Base-by-base conservation (phyloP, 2,113 vertebrate genomes). In the Dendropsophus ebraccatus region DNA sequence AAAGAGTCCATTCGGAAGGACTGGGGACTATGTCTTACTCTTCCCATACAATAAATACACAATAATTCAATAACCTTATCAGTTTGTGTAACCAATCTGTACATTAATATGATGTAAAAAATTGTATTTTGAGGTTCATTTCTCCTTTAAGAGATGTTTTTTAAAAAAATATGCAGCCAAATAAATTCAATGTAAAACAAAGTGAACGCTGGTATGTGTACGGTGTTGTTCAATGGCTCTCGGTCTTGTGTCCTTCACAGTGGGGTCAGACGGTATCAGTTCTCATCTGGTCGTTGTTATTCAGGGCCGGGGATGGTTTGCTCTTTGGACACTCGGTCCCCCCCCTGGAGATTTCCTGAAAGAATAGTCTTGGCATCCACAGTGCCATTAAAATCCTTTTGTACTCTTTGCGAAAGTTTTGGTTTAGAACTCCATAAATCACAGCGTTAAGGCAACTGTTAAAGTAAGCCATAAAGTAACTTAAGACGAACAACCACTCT, bases 401-500 rank as follows among this genome's bases (percentile, higher is more conserved):
- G 88, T 97, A 97, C 90, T 97, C 97, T 80, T 95, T 96, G 67
- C 94, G 92, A 90, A 98, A 98, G 90, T 98, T 98, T 91, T 96
- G 93, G 90, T 99, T 98, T 84, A 98, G 95, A 65, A 99, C 92
- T 90, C 97, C 97, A 0, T 97, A 98, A 90, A 97, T 93, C 88
- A 98, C 92, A 89, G 97, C 96, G 1, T 98, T 97, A 90, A 97
- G 96, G 94, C 96, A 97, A 91, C 97, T 98, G 88, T 98, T 97
- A 90, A 98, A 97, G 90, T 98, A 99, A 86, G 96, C 97, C 96
- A 97, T 96, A 89, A 97, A 96, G 91, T 97, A 97, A 90, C 97
- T 97, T 70, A 96, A 88, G 58, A 97, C 95, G 65, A 99, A 97
- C 6, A 99, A 91, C 94, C 96, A 97, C 81, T 97, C 96, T 0